phyloP scores from a whole-genome alignment of 1,140 invertebrate genomes.

The Holotrichia oblita region DNA sequence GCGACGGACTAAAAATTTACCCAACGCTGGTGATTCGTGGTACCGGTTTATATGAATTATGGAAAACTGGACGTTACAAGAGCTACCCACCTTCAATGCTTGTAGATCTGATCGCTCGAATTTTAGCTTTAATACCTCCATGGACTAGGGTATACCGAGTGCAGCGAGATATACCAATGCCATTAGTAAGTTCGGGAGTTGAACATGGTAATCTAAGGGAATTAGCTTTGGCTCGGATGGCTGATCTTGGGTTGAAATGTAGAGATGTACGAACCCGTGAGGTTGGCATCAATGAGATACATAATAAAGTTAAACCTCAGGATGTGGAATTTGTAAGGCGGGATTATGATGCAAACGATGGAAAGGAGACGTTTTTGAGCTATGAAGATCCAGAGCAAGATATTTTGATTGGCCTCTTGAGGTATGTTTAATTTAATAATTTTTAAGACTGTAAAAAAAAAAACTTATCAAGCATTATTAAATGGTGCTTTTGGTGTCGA shows the following conservation, averaged over 20 bases:
- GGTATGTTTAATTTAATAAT: slow-evolving; percentile 58
- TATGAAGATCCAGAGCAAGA: slow-evolving; percentile 99
- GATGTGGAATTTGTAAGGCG: slow-evolving; percentile 91
- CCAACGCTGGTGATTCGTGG: slow-evolving; percentile 99
- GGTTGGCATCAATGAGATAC: slow-evolving; percentile 99
- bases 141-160: slow-evolving; percentile 99
- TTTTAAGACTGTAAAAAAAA: background rate
- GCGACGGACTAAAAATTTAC: slow-evolving; percentile 99
- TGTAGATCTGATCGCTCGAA: slow-evolving; percentile 94
- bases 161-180: slow-evolving; percentile 99
- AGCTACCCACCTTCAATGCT: slow-evolving; percentile 95
- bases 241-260: slow-evolving; percentile 93
- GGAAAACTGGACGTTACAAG: slow-evolving; percentile 97
- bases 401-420: slow-evolving; percentile 93
- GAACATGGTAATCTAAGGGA: slow-evolving; percentile 98
- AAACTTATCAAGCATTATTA: too few relatives aligned
- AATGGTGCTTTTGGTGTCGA: too few relatives aligned
- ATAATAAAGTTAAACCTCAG: slow-evolving; percentile 76
- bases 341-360: slow-evolving; percentile 96
- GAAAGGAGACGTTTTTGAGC: slow-evolving; percentile 98
- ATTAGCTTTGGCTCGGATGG: slow-evolving; percentile 95
- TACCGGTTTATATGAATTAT: slow-evolving; percentile 97
- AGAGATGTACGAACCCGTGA: slow-evolving; percentile 97
- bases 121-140: slow-evolving; percentile 96
- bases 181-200: slow-evolving; percentile 96